Evolutionary conservation across 2,113 vertebrate genomes (phyloP).

Genomic region (Zosterops hypoxanthus): DNA sequence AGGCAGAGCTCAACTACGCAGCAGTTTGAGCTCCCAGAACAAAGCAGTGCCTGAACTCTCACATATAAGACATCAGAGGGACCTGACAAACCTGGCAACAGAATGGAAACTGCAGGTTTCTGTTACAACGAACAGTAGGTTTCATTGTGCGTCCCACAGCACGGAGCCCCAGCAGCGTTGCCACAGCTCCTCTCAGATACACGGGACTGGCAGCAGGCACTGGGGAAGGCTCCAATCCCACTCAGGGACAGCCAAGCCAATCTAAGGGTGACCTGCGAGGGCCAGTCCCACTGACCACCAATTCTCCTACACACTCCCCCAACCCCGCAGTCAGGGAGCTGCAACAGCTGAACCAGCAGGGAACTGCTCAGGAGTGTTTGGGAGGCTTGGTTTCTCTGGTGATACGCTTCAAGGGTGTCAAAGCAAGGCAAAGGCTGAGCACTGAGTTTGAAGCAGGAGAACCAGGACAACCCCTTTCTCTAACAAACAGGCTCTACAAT

Average conservation of each 20-base stretch:
- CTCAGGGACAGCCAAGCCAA: fast-evolving
- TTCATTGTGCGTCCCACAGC: neutral
- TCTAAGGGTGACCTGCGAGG: fast-evolving
- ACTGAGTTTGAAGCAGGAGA: neutral
- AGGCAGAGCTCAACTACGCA: neutral
- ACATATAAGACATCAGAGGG: neutral
- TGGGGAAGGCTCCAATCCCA: neutral
- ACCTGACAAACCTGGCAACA: neutral
- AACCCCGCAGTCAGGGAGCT: neutral
- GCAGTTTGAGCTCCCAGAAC: neutral
- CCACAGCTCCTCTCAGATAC: neutral
- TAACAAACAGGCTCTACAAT: neutral
- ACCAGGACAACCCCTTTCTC: neutral
- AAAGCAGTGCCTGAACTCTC: neutral
- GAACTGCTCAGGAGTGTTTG: neutral
- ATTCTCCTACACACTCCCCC: neutral
- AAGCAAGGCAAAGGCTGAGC: neutral
- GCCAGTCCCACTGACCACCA: neutral
- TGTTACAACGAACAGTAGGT: neutral
- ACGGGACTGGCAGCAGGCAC: neutral
- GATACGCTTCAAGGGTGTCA: neutral
- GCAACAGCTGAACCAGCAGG: neutral
- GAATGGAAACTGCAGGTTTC: constrained; percentile 7
- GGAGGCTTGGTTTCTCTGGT: neutral
- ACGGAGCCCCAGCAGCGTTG: neutral